Evolutionary conservation across 2,797 vertebrate species (phyloP), one percentile per base, ranked within the genome.

Genomic region (Pampus argenteus): DNA sequence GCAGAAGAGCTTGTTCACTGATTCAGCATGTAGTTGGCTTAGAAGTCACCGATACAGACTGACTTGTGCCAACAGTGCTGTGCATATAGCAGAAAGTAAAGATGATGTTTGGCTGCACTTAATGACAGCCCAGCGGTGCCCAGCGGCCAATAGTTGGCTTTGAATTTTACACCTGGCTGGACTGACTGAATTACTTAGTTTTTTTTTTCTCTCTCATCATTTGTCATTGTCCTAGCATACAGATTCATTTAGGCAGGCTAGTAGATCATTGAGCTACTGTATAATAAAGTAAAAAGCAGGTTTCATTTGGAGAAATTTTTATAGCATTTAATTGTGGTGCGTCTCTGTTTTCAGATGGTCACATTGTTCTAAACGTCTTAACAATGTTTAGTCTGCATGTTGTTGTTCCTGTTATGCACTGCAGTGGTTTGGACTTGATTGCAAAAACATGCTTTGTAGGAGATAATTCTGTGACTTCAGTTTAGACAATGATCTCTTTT

Each of bases 401-500:
- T 23, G 38, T 5, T 8, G 20, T 52, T 63, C 61, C 31, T 31
- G 1, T 59, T 5, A 17, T 6, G 3, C n/a, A n/a, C 11, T 13
- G 5, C 17, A 56, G 26, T 40, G 17, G 6, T 9, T 29, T n/a
- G 50, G 11, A 48, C 2, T 47, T 49, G 8, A 44, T 29, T 6
- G 15, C 11, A 69, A 31, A 58, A 47, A 42, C 11, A 31, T 28
- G 9, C 3, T 0, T 26, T 44, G 3, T n/a, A 11, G 1, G 29
- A 28, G 34, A 48, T 15, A 29, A 23, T 36, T 54, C 22, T 34
- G 26, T 28, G 11, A 61, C 29, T 66, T 38, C 0, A 48, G 6
- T 65, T 64, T 28, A 44, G 48, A 48, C 52, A 66, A 61, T 44
- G 26, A 34, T 40, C 1, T 18, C 20, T 8, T 45, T 71, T 70